Base-by-base conservation (phyloP, 2,113 vertebrate genomes). In the Pangasianodon hypophthalmus region DNA sequence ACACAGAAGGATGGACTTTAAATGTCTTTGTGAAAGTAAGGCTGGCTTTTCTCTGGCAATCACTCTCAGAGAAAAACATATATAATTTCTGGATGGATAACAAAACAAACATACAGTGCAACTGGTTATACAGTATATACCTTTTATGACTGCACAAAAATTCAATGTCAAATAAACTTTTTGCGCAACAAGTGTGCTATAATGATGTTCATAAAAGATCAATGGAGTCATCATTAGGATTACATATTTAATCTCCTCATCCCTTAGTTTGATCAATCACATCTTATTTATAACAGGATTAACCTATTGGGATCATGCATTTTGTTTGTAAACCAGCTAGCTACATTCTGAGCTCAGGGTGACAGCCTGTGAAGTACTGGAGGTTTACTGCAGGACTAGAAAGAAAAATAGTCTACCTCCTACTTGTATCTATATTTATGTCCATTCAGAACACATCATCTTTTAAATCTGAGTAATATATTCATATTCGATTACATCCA, bases 1-100 rank as follows among this genome's bases (percentile, higher is more conserved):
- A 54, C 46, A 79, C 6, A 60, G 56, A 89, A 79, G 71, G 52
- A 83, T 64, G 48, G 62, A 67, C 48, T 81, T 82, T 88, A 69
- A 67, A 81, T 73, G 32, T 41, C 13, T 88, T 82, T 62, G 73
- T 85, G 58, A 37, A 85, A 75, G 14, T 58, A 60, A 84, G 32
- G 10, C 54, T 41, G 82, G 37, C 13, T 58, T 60, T 84, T 60
- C 82, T 4, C 19, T 10, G 4, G 82, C 44, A n/a, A 9, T 32
- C 52, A 32, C 67, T 37, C n/a, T 24, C 82, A 50, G 16, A 56
- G 6, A 41, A 82, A 83, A 83, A 41, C 8, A 32, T 19, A 54
- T 32, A 32, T 54, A 2, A 56, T 56, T 82, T 82, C 81, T 24
- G 26, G 11, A 29, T 54, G 81, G n/a, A 13, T 83, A 24, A 9